A percentile compares a stretch with the other conserved stretches of the same genome.
phyloP scores from a whole-genome alignment of 2,113 vertebrate species.

The Pogona vitticeps region DNA sequence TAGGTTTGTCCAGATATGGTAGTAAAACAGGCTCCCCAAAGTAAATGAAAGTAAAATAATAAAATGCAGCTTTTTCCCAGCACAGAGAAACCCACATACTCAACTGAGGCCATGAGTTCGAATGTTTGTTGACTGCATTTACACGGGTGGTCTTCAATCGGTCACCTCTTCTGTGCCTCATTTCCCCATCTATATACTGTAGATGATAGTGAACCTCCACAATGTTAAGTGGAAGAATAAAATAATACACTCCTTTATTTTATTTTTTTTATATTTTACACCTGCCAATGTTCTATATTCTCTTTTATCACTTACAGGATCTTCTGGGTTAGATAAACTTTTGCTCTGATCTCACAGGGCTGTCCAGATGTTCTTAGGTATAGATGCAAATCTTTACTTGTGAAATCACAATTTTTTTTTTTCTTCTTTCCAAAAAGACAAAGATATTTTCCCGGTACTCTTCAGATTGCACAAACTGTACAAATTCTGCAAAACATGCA shows the following conservation, averaged over 20 bases:
- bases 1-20: background rate
- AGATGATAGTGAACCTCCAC: no score
- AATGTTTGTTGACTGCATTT: background rate
- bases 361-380: no score
- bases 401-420: no score
- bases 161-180: background rate
- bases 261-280: no score
- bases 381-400: no score
- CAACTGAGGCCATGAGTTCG: background rate
- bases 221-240: background rate
- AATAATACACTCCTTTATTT: background rate
- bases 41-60: background rate
- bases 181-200: background rate
- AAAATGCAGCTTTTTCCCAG: background rate
- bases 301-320: background rate
- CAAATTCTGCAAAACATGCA: no score
- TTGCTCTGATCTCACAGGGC: background rate
- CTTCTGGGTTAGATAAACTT: background rate
- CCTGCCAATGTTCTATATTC: no score
- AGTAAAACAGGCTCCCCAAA: background rate
- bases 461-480: no score
- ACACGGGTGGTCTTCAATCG: no score
- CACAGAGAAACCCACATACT: no score
- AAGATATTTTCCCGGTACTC: no score
- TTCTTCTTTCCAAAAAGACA: no score